A percentile compares a stretch with the other conserved stretches of the same genome.
Evolutionary conservation across 2,113 vertebrate species (phyloP).

Genomic region (Sceloporus tristichus): DNA sequence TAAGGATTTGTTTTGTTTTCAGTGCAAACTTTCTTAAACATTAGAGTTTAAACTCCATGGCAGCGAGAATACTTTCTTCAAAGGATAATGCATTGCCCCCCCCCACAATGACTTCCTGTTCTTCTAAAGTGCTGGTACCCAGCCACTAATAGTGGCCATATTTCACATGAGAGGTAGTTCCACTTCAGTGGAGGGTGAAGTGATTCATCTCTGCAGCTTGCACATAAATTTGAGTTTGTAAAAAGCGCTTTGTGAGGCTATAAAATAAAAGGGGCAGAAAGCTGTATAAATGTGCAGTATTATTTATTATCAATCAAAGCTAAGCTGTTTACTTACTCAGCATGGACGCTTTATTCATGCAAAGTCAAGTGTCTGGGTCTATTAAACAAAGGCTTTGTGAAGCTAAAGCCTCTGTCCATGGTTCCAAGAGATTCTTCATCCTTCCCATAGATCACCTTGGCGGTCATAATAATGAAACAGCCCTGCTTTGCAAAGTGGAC

Average conservation of each 20-base stretch:
- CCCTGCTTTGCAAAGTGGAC: background rate
- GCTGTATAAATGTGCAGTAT: constrained; percentile 10
- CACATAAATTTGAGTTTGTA: constrained; percentile 3
- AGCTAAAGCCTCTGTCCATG: background rate
- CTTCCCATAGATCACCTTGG: background rate
- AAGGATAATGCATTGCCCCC: constrained; percentile 31
- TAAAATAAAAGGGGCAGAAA: constrained; percentile 30
- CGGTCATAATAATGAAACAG: constrained; percentile 24
- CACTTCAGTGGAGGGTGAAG: constrained; percentile 19
- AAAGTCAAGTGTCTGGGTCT: constrained; percentile 11
- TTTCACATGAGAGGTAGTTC: constrained; percentile 40
- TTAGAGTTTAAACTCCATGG: background rate
- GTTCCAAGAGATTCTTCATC: constrained; percentile 23
- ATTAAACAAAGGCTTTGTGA: constrained; percentile 27
- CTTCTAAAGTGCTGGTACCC: constrained; percentile 31
- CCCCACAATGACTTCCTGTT: constrained; percentile 11
- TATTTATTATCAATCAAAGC: constrained; percentile 49
- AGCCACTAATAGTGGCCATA: background rate
- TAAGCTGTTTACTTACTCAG: constrained; percentile 24
- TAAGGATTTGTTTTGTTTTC: background rate
- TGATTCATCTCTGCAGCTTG: constrained; percentile 2
- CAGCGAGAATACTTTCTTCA: constrained; percentile 2
- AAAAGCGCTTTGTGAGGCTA: constrained; percentile 22
- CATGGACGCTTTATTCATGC: constrained; percentile 26
- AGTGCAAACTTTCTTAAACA: constrained; percentile 6